Base-by-base conservation (phyloP, 1,140 invertebrate species). In the Penaeus indicus region DNA sequence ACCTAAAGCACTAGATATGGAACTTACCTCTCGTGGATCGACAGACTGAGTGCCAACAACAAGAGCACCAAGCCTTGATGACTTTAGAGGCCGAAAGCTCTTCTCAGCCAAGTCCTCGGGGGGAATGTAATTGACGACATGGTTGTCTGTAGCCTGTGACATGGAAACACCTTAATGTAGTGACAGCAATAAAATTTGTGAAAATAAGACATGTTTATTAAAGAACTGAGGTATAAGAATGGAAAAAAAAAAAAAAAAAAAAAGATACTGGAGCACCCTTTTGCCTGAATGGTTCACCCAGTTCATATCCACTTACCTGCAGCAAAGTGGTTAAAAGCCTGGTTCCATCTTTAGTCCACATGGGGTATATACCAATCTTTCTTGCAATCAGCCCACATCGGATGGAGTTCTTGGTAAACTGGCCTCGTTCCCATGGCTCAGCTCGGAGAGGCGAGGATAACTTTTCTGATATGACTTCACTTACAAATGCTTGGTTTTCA, bases 351-450 rank as follows among this genome's bases (percentile, higher is more conserved):
- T 97, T 98, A 3, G 95, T 92, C 98, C 98, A 99, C 92, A 99
- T 94, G 21, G 97, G 97, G 93, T 98, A 96, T 83, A 96, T 94
- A 61, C 99, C 99, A 92, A 99, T 96, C 94, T 99, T 99, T 84
- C 96, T 94, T 0, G 96, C 98, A 92, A 99, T 96, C 3, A 99
- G 92, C 72, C 99, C 99, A 89, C 95, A 95, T 92, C 98, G 94
- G 89, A 94, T 93, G 11, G 95, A 94, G 22, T 93, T 93, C 91
- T 93, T 91, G 75, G 92, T 91, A 81, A 93, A 91, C 32, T 32
- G 89, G 95, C 94, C 72, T 94, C 92, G 92, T 94, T 95, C n/a
- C 95, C 91, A 54, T 94, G 94, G 91, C 93, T 94, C 64, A 93
- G 91, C 54, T 91, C 94, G 91, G 91, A 94, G 91, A 91, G 90